Evolutionary conservation across 2,113 vertebrate genomes (phyloP), one percentile per base, ranked within the genome.

Genomic region (Passer montanus): DNA sequence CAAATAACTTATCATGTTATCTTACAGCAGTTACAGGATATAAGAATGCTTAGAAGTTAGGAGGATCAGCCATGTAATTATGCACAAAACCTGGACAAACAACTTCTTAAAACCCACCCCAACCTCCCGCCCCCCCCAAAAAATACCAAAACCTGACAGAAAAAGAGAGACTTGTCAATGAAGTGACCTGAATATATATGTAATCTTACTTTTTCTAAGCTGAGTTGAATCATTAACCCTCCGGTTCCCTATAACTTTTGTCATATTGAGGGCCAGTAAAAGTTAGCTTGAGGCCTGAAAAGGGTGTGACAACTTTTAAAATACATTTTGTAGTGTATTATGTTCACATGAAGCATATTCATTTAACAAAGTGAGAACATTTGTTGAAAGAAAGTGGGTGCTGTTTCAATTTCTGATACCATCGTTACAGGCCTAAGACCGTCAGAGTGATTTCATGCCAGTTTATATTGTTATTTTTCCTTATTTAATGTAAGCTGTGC

Each of bases 121-220:
- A 13, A 22, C 8, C 7, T 2, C 16, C 6, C 3, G 1, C 3
- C 13, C 5, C 13, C 17, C 3, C 7, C 7, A n/a, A 22, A 56
- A 56, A 56, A 14, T 3, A 20, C 31, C 55, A 33, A 22, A 31
- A 62, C 16, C 7, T 11, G 13, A 63, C 13, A 46, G 23, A n/a
- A 56, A 5, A 67, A 20, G 12, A 41, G 8, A 28, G 20, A 47
- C 22, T 33, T 70, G 10, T 24, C 18, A 22, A 4, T 75, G 4
- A 46, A 2, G 2, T 67, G 43, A 30, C 17, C 74, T 59, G 43
- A 75, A 35, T 49, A 11, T 35, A 19, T 52, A 28, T 63, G 7
- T 50, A 43, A 12, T 76, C 17, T 59, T 85, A 15, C 13, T 76
- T 58, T 86, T 59, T 10, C 11, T 37, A 35, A 66, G 6, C 2